Percentiles rank a stretch among this genome's conserved stretches.
phyloP scores from a whole-genome alignment of 2,888 invertebrate species.

The Andrena dorsata region DNA sequence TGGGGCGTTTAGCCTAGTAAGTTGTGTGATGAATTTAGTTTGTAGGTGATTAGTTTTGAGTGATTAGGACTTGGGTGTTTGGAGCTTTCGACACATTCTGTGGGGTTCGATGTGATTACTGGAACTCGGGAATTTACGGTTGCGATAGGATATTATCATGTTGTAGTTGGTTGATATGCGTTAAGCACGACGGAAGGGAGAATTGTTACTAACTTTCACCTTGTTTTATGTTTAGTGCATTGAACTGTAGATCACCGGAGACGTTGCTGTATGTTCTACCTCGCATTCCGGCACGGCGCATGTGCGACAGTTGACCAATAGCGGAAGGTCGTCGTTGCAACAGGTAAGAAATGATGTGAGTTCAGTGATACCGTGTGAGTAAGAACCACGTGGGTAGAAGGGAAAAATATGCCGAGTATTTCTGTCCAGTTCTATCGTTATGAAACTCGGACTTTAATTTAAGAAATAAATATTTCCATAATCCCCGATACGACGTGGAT shows the following conservation, averaged over 20 bases:
- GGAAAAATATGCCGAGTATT: not conserved
- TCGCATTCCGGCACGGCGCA: slow-evolving; percentile 46
- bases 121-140: not conserved
- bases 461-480: not conserved
- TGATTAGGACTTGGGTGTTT: not conserved
- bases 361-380: slow-evolving; percentile 33
- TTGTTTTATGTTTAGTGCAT: slow-evolving; percentile 10
- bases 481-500: too few relatives aligned
- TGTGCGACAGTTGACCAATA: slow-evolving; percentile 64
- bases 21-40: too few relatives aligned
- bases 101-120: not conserved
- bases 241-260: slow-evolving; percentile 21
- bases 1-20: too few relatives aligned
- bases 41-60: too few relatives aligned
- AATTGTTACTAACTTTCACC: not conserved
- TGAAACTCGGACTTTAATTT: not conserved
- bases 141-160: not conserved
- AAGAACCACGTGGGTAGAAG: slow-evolving; percentile 36
- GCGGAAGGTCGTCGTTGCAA: slow-evolving; percentile 52
- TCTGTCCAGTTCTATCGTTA: not conserved
- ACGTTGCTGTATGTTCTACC: slow-evolving; percentile 6
- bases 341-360: slow-evolving; percentile 64
- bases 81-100: not conserved
- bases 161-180: not conserved
- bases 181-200: not conserved